These are phyloP conservation scores for Drosophila glabriapex DNA, from an alignment of 2,888 invertebrate genomes.

Conservation along the genomic window DNA sequence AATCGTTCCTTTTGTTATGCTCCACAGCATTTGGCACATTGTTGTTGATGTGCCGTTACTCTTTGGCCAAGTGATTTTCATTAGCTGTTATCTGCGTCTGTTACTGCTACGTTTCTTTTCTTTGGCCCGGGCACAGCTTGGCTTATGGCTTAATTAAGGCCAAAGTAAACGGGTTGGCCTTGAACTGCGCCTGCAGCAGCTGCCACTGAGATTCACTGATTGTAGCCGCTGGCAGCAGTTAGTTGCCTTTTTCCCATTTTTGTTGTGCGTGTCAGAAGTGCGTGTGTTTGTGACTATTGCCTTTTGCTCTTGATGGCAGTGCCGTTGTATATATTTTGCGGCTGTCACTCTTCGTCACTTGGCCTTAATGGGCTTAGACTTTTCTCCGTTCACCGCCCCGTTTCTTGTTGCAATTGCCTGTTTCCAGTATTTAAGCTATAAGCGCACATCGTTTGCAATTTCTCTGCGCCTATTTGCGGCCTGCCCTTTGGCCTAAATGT, in stretches of 20 bases:
- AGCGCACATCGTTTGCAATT: conserved; percentile 74
- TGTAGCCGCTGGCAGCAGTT: background rate
- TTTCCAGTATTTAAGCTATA: conserved; percentile 44
- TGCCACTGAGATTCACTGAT: conserved; percentile 12
- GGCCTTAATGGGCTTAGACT: conserved; percentile 51
- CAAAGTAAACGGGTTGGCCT: conserved; percentile 41
- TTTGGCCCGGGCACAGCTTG: conserved; percentile 34
- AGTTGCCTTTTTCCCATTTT: background rate
- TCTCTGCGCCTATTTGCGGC: conserved; percentile 62
- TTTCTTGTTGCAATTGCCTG: background rate
- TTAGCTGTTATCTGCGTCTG: conserved; percentile 69
- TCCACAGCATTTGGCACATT: conserved; percentile 49
- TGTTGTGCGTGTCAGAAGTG: conserved; percentile 2
- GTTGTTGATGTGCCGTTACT: conserved; percentile 57
- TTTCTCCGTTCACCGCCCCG: background rate
- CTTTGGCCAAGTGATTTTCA: conserved; percentile 73
- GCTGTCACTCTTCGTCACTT: conserved; percentile 47
- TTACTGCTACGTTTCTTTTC: conserved; percentile 15
- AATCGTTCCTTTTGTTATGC: background rate
- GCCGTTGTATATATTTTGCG: conserved; percentile 45
- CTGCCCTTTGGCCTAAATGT: conserved; percentile 11
- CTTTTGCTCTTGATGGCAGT: conserved; percentile 42
- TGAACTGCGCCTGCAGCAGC: conserved; percentile 19
- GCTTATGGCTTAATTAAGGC: conserved; percentile 76
- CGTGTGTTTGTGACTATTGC: conserved; percentile 20